Percentiles rank a stretch among this genome's conserved stretches.
These are phyloP conservation scores for Cyclura pinguis DNA, from an alignment of 2,797 vertebrate species.

Conservation along the genomic window DNA sequence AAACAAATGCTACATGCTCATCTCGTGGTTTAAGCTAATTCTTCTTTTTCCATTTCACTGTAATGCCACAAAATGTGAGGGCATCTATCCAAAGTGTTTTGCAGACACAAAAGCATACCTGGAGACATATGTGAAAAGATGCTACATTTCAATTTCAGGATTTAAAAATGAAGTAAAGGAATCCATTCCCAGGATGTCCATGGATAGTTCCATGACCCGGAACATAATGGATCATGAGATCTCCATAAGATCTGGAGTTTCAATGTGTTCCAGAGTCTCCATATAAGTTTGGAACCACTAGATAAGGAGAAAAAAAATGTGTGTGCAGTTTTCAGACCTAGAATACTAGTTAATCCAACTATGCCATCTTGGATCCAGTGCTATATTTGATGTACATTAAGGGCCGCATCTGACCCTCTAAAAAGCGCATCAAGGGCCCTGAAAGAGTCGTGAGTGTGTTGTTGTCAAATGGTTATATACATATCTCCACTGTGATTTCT, in stretches of 20 bases:
- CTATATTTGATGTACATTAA: not conserved
- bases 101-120: not conserved
- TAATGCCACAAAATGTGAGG: not conserved
- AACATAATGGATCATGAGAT: not conserved
- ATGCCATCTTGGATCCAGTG: not conserved
- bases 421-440: not conserved
- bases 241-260: not conserved
- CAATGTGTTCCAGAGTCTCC: not conserved
- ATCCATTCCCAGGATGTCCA: not conserved
- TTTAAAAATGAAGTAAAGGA: not conserved
- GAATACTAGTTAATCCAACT: not conserved
- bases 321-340: not conserved
- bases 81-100: not conserved
- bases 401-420: not conserved
- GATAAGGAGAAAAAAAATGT: not conserved
- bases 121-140: not conserved
- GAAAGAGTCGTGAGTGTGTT: too few species aligned
- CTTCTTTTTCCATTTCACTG: not conserved
- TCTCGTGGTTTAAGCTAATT: slow-evolving; percentile 10
- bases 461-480: not conserved
- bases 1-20: slow-evolving; percentile 16
- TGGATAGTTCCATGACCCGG: not conserved
- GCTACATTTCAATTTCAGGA: not conserved
- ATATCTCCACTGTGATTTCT: not conserved
- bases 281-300: too few species aligned